Evolutionary conservation across 2,888 invertebrate species (phyloP).

Genomic region (Idaea biselata): DNA sequence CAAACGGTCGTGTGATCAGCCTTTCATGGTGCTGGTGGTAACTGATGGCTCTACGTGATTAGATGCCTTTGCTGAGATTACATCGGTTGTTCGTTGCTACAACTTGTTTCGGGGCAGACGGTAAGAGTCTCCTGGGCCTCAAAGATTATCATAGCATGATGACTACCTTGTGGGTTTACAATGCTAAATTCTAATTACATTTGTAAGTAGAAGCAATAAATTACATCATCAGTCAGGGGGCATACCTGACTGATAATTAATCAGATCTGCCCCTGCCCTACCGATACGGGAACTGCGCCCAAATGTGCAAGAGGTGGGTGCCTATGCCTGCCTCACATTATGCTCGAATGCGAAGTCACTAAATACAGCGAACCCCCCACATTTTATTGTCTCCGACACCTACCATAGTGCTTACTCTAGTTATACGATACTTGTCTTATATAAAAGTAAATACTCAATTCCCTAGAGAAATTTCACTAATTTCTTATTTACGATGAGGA

Average conservation of each 20-base stretch:
- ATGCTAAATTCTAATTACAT: neutral
- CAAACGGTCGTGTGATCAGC: neutral
- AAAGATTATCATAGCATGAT: neutral
- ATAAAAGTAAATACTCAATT: neutral
- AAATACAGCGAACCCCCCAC: no score
- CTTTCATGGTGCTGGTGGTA: neutral
- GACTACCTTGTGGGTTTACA: neutral
- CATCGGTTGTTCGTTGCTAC: neutral
- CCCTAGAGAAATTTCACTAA: constrained; percentile 31
- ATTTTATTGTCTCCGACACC: no score
- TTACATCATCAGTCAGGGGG: no score
- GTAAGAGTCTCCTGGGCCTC: neutral
- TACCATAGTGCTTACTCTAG: no score
- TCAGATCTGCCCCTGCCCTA: no score
- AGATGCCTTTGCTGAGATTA: neutral
- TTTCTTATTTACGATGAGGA: constrained; percentile 27
- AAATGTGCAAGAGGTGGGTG: no score
- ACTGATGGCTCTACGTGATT: neutral
- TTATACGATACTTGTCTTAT: no score
- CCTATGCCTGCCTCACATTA: no score
- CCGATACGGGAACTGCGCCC: no score
- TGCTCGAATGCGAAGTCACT: no score
- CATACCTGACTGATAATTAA: no score
- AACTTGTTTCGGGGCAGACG: constrained; percentile 23
- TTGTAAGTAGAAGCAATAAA: no score